Percentiles rank a stretch among this genome's conserved stretches.
Conservation (phyloP, 2,113 vertebrate species). For the Mellivora capensis region DNA sequence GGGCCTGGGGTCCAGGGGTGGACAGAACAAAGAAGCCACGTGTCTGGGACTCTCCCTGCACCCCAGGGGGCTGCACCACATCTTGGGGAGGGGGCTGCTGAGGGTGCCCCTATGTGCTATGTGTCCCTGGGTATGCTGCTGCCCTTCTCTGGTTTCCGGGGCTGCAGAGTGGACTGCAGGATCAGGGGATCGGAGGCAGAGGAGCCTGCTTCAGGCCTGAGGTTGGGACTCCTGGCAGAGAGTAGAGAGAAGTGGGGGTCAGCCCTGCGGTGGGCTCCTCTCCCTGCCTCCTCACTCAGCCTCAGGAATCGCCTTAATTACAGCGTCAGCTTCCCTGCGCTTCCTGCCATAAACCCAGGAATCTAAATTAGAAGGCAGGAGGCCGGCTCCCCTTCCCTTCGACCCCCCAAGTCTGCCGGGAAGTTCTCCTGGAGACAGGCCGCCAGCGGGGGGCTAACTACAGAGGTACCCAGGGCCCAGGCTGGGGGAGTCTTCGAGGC, state of each 20-base stretch:
- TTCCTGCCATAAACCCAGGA: conserved; percentile 78
- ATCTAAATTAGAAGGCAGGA: conserved; percentile 76
- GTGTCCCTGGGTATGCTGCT: background rate
- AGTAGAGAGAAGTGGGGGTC: background rate
- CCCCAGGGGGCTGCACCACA: background rate
- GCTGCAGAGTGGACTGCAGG: background rate
- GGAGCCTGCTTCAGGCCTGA: background rate
- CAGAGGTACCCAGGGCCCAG: conserved; percentile 1
- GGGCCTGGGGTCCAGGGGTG: background rate
- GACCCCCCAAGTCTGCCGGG: conserved; percentile 70
- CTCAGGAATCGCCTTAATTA: conserved; percentile 72
- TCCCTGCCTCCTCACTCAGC: conserved; percentile 42
- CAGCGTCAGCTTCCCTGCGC: conserved; percentile 41
- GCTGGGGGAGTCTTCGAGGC: background rate
- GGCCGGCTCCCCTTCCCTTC: conserved; percentile 44
- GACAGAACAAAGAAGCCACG: background rate
- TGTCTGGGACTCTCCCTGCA: background rate
- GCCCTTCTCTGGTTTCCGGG: background rate
- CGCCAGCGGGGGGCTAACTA: conserved; percentile 18
- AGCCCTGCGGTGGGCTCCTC: background rate
- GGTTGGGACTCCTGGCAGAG: background rate
- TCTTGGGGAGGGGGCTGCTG: too few relatives aligned
- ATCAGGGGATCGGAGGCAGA: background rate
- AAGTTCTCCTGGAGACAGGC: conserved; percentile 65
- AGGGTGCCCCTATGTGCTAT: fast-evolving